Evolutionary conservation across 2,797 vertebrate species (phyloP).

Genomic region (Lates japonicus): DNA sequence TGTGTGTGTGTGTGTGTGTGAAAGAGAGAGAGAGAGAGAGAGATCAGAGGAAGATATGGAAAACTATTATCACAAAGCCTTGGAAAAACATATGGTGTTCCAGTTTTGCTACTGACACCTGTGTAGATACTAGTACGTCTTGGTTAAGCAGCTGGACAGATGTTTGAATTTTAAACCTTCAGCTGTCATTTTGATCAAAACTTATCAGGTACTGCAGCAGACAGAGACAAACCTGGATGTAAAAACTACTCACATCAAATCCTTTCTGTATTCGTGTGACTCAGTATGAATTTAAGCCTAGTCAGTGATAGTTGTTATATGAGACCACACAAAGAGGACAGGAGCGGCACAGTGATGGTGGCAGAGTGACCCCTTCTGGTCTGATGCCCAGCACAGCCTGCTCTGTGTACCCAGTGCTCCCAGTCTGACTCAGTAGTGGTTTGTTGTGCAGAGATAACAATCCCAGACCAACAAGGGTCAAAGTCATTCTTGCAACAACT

Average conservation of each 20-base stretch:
- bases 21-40: neutral
- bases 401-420: constrained; percentile 23
- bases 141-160: constrained; percentile 49
- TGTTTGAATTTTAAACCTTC: constrained; percentile 37
- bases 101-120: constrained; percentile 36
- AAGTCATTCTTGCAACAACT: neutral
- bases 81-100: constrained; percentile 38
- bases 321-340: constrained; percentile 37
- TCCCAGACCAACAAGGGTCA: neutral
- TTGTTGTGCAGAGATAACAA: neutral
- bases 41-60: constrained; percentile 46
- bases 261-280: neutral
- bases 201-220: neutral
- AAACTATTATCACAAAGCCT: constrained; percentile 54
- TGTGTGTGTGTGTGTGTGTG: constrained; percentile 23
- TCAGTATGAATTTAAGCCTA: constrained; percentile 1
- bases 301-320: constrained; percentile 22
- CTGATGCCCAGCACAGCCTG: constrained; percentile 57
- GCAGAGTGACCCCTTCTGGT: constrained; percentile 85
- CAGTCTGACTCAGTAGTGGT: constrained; percentile 29
- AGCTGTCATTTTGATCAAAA: constrained; percentile 51
- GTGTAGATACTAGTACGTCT: constrained; percentile 19
- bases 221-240: neutral
- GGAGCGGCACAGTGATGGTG: constrained; percentile 54
- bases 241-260: neutral